phyloP scores from a whole-genome alignment of 2,113 vertebrate species.

The Meles meles region DNA sequence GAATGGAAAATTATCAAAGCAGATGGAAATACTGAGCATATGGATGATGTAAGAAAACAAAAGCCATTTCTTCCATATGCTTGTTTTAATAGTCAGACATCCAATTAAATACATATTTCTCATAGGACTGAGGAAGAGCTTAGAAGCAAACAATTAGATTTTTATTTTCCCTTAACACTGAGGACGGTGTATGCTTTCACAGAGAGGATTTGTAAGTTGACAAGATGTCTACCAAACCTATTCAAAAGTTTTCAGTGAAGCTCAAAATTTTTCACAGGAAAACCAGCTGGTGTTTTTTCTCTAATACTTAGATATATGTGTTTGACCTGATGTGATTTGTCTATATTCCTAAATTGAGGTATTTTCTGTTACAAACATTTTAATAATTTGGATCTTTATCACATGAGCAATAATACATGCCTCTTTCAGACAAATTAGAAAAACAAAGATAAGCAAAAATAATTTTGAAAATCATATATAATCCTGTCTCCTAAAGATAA shows the following conservation, averaged over 20 bases:
- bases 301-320: not conserved
- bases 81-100: not conserved
- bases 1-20: not conserved
- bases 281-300: not conserved
- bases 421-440: conserved; percentile 20
- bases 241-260: conserved; percentile 1
- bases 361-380: not conserved
- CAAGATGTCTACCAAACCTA: not conserved
- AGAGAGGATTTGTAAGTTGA: not conserved
- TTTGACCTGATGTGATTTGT: not conserved
- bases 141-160: not conserved
- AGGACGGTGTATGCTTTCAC: not conserved
- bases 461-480: not conserved
- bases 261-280: conserved; percentile 14
- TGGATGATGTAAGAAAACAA: not conserved
- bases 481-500: not conserved
- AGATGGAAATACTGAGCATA: not conserved
- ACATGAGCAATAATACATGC: not conserved
- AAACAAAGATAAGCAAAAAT: not conserved
- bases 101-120: not conserved
- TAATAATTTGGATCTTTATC: not conserved
- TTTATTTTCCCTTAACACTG: not conserved
- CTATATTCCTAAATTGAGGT: not conserved
- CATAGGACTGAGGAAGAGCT: not conserved
- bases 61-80: not conserved